These are phyloP conservation scores for Schlechtendalia chinensis DNA, from an alignment of 1,140 invertebrate species.

Conservation along the genomic window DNA sequence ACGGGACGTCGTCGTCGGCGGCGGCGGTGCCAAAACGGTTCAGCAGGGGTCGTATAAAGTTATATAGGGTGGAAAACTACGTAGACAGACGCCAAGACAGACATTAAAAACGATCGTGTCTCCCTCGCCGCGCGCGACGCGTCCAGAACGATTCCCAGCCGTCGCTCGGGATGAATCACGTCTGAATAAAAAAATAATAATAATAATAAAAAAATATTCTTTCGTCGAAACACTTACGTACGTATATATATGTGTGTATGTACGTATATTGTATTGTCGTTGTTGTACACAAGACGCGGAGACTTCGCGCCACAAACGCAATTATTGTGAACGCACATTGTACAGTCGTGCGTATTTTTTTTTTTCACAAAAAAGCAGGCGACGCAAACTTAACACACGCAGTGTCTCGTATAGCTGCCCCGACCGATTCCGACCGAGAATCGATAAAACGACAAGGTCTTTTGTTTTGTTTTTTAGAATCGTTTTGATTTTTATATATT, in stretches of 20 bases:
- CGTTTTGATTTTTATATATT: too few relatives aligned
- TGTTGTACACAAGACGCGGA: too few relatives aligned
- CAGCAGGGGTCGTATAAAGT: slow-evolving; percentile 35
- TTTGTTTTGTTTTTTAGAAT: too few relatives aligned
- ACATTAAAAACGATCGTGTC: slow-evolving; percentile 45
- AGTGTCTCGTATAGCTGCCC: too few relatives aligned
- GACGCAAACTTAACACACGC: too few relatives aligned
- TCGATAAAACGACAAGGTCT: too few relatives aligned
- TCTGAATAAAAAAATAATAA: not conserved
- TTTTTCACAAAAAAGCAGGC: too few relatives aligned
- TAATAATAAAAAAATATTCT: not conserved
- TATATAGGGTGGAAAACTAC: slow-evolving; percentile 46
- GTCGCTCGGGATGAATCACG: slow-evolving; percentile 10
- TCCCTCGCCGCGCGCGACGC: not conserved
- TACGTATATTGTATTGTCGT: not conserved
- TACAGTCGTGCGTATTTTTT: too few relatives aligned
- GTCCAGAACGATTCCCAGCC: not conserved
- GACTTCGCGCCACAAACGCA: too few relatives aligned
- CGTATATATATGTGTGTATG: not conserved
- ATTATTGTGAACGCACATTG: too few relatives aligned
- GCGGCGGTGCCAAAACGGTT: not conserved
- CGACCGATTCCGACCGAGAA: too few relatives aligned
- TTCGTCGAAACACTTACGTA: not conserved
- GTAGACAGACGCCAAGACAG: slow-evolving; percentile 48
- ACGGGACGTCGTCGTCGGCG: not conserved